These are phyloP conservation scores for Phymorhynchus buccinoides DNA, from an alignment of 1,140 invertebrate genomes.

Conservation along the genomic window DNA sequence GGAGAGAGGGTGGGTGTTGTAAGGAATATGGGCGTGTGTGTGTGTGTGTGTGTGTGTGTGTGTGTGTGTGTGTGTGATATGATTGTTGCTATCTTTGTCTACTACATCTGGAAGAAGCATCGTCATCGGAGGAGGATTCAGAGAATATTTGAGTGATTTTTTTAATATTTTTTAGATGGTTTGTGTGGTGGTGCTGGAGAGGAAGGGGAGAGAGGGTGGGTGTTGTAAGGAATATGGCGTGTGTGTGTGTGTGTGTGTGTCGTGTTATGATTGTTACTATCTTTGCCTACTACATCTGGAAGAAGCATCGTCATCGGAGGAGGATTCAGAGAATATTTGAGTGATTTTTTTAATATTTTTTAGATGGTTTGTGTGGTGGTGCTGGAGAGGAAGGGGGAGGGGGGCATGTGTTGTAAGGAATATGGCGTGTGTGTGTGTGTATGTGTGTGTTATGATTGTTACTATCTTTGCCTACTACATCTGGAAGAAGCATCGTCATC, in stretches of 20 bases:
- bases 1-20: too few relatives aligned
- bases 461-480: background rate
- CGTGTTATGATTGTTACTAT: background rate
- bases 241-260: constrained; percentile 11
- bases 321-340: constrained; percentile 4
- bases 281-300: constrained; percentile 17
- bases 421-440: background rate
- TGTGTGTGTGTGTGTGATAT: too few relatives aligned
- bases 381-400: too few relatives aligned
- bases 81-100: background rate
- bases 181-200: background rate
- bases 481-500: constrained; percentile 14
- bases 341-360: background rate
- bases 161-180: background rate
- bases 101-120: constrained; percentile 11
- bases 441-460: background rate
- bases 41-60: too few relatives aligned
- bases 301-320: constrained; percentile 1
- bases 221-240: background rate
- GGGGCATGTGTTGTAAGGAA: background rate
- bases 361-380: background rate
- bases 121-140: background rate
- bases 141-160: background rate
- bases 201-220: too few relatives aligned
- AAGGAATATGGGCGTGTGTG: too few relatives aligned